Evolutionary conservation across 1,140 invertebrate genomes (phyloP).

Genomic region (Drosophila nasuta): DNA sequence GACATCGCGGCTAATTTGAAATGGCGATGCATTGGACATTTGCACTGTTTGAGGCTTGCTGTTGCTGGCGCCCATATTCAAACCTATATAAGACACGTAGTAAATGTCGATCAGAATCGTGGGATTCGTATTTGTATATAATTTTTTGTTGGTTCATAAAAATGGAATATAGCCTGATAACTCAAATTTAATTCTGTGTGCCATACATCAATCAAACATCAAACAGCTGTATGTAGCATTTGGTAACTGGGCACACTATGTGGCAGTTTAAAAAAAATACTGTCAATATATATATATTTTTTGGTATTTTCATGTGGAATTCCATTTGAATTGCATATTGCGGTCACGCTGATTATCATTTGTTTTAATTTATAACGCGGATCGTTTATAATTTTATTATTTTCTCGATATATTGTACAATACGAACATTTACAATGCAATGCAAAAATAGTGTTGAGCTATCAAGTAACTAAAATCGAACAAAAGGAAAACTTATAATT

Average conservation of each 20-base stretch:
- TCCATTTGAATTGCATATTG: neutral
- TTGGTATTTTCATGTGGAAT: neutral
- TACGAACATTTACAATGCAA: constrained; percentile 9
- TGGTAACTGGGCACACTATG: constrained; percentile 22
- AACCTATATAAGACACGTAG: constrained; percentile 21
- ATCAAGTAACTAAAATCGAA: constrained; percentile 6
- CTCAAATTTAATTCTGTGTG: constrained; percentile 41
- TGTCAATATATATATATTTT: neutral
- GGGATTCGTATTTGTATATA: constrained; percentile 37
- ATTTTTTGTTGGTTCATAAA: constrained; percentile 38
- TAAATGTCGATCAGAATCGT: constrained; percentile 23
- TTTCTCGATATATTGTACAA: neutral
- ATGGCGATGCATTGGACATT: constrained; percentile 55
- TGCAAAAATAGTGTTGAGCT: neutral
- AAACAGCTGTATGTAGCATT: too few relatives aligned
- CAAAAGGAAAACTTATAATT: too few relatives aligned
- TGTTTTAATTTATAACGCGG: neutral
- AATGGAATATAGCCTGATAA: constrained; percentile 38
- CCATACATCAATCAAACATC: neutral
- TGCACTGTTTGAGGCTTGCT: constrained; percentile 67
- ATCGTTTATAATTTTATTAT: neutral
- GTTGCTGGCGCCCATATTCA: constrained; percentile 62
- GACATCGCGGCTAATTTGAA: constrained; percentile 64
- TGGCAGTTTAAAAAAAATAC: neutral
- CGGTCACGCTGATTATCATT: neutral